A percentile compares a stretch with the other conserved stretches of the same genome.
Evolutionary conservation across 2,888 invertebrate genomes (phyloP).

Genomic region (Pseudoips prasinana): DNA sequence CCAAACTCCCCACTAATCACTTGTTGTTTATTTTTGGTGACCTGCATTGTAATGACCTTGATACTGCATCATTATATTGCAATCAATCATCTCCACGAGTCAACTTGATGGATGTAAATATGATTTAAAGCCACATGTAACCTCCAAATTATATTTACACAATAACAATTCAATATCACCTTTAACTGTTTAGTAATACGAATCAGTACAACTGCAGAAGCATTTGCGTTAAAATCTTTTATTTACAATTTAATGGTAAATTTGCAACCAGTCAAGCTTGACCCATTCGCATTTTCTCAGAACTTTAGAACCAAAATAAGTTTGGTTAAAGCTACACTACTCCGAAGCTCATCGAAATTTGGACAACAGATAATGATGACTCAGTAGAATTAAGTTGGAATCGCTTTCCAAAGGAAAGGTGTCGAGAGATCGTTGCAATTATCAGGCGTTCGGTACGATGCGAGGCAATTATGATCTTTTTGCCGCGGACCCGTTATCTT

Average conservation of each 20-base stretch:
- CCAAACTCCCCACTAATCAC: too few relatives aligned
- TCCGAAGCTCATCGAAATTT: slow-evolving; percentile 39
- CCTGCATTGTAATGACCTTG: slow-evolving; percentile 58
- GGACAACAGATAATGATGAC: slow-evolving; percentile 48
- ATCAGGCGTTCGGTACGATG: slow-evolving; percentile 56
- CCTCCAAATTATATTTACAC: slow-evolving; percentile 21
- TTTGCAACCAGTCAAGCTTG: slow-evolving; percentile 35
- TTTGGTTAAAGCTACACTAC: slow-evolving; percentile 8
- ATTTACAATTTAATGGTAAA: slow-evolving; percentile 32
- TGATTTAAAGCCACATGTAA: slow-evolving; percentile 39
- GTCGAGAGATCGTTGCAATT: slow-evolving; percentile 72
- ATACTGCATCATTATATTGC: slow-evolving; percentile 63
- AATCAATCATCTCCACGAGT: slow-evolving; percentile 49
- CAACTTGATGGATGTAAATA: slow-evolving; percentile 50
- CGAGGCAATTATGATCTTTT: slow-evolving; percentile 77
- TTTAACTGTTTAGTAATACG: slow-evolving; percentile 24
- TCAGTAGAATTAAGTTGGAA: slow-evolving; percentile 68
- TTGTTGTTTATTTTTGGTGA: slow-evolving; percentile 44
- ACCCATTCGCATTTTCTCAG: slow-evolving; percentile 20
- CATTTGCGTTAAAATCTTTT: slow-evolving; percentile 20
- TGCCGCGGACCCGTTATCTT: slow-evolving; percentile 75
- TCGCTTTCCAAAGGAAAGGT: slow-evolving; percentile 80
- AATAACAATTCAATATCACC: slow-evolving; percentile 22
- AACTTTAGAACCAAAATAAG: slow-evolving; percentile 6
- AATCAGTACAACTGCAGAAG: slow-evolving; percentile 11